Percentiles rank a stretch among this genome's conserved stretches.
These are phyloP conservation scores for Rhinogobius similis DNA, from an alignment of 2,113 vertebrate genomes.

Conservation along the genomic window DNA sequence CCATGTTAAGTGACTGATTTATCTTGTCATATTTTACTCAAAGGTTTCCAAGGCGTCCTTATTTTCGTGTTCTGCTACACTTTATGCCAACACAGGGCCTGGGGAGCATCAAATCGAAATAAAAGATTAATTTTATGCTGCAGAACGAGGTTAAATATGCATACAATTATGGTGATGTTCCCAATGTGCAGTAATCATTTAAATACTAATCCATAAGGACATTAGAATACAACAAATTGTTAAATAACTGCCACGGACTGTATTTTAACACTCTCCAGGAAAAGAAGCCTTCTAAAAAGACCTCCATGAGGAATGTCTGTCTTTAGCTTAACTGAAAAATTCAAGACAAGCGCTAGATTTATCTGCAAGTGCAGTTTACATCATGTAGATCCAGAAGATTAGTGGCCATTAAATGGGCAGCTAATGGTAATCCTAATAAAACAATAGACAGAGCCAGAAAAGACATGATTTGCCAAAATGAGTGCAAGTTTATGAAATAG, in stretches of 20 bases:
- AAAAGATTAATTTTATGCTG: not conserved
- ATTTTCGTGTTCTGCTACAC: constrained; percentile 5
- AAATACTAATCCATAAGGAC: not conserved
- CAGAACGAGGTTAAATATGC: constrained; percentile 2
- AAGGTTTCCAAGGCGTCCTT: constrained; percentile 2
- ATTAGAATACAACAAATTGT: not conserved
- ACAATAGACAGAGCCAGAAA: not conserved
- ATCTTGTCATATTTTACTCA: constrained; percentile 11
- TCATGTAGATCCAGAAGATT: too few relatives aligned
- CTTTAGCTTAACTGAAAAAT: not conserved
- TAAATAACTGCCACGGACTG: not conserved
- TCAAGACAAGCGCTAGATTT: too few relatives aligned
- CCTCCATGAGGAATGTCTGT: not conserved
- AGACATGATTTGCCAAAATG: not conserved
- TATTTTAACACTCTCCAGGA: not conserved
- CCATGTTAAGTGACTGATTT: not conserved
- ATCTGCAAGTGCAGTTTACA: too few relatives aligned
- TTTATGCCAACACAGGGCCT: not conserved
- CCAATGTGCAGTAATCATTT: not conserved
- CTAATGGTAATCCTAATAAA: not conserved
- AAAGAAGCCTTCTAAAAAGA: not conserved
- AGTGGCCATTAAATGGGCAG: not conserved
- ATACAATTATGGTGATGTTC: not conserved
- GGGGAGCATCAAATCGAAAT: constrained; percentile 2
- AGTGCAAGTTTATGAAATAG: not conserved